Base-by-base conservation (phyloP, 1,140 invertebrate species). In the Samia ricini region DNA sequence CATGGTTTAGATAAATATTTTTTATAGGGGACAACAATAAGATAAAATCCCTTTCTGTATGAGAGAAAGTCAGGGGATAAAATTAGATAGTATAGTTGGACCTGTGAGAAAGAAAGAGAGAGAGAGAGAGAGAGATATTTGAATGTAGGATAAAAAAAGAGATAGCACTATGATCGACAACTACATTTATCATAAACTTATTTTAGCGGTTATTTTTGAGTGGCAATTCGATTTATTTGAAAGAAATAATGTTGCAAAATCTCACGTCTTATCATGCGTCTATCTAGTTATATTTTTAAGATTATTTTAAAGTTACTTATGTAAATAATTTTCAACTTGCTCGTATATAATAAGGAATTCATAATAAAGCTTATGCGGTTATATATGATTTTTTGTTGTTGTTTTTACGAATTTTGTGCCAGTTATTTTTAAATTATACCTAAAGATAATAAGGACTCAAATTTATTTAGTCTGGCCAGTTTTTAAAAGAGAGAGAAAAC, bases 391-490 rank as follows among this genome's bases (percentile, higher is more conserved):
- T 20, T 26, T 22, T 57, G 54, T n/a, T n/a, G n/a, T n/a, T n/a
- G n/a, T n/a, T n/a, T n/a, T n/a, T 79, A 84, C 66, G 81, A 86
- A 81, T 80, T 77, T 79, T 85, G 83, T 87, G 84, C 83, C 84
- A 87, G 84, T 87, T 87, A 83, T 65, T 68, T 64, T 77, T 76
- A 80, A 76, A 72, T 60, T 65, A 58, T 74, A 72, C n/a, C n/a
- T n/a, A n/a, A n/a, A n/a, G n/a, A n/a, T n/a, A 66, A 67, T 71
- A 69, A 69, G 68, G 56, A 55, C 12, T 23, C 21, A 55, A 51
- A 20, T 51, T 29, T 42, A 42, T 10, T 15, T 42, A 42, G 33
- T 42, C 33, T 10, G 33, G 24, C 22, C 24, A 56, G 29, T 50
- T 18, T 19, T 56, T 26, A n/a, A n/a, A n/a, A 19, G 15, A 33